phyloP scores from a whole-genome alignment of 2,888 invertebrate species.

The Didymodactylos carnosus region DNA sequence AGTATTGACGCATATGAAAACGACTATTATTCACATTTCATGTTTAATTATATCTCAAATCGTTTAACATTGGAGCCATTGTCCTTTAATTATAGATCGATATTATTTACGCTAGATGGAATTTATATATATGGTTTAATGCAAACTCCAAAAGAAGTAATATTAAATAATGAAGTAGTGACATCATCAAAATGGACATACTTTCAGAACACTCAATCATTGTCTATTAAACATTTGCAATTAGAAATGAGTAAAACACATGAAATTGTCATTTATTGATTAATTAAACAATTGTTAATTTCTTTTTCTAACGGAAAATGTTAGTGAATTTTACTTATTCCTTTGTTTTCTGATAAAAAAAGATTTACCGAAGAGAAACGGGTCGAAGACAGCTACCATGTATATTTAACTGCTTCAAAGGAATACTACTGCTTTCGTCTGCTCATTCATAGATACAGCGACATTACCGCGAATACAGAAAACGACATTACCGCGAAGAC shows the following conservation, averaged over 20 bases:
- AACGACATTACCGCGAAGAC: no score
- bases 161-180: neutral
- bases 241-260: neutral
- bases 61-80: neutral
- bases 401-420: no score
- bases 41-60: neutral
- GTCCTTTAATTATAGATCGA: neutral
- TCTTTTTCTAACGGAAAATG: no score
- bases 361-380: no score
- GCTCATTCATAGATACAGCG: no score
- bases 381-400: no score
- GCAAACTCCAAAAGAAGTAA: neutral
- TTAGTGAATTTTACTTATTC: no score
- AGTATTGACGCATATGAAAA: neutral
- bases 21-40: constrained; percentile 2
- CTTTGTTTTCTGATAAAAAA: no score
- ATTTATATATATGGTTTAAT: constrained; percentile 1
- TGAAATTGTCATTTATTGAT: no score
- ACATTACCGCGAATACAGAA: no score
- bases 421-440: no score
- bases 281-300: no score
- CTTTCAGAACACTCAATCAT: neutral
- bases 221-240: neutral
- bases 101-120: neutral
- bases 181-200: neutral